Percentiles rank a stretch among this genome's conserved stretches.
phyloP scores from a whole-genome alignment of 64 coral and sea anemone genomes.

The Dendrophyllia cribrosa region DNA sequence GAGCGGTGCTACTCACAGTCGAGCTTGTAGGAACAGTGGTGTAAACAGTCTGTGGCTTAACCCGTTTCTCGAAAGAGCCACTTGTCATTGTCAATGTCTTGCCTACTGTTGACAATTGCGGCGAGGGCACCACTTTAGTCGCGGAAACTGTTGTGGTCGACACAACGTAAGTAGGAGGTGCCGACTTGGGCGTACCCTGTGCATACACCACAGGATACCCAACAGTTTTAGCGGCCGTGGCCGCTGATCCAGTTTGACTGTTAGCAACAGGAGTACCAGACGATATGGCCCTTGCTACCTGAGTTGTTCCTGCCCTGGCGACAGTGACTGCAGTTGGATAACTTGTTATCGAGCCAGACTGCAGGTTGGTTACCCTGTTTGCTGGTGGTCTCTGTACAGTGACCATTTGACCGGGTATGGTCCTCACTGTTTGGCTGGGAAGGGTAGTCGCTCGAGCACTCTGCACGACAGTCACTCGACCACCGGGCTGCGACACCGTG shows the following conservation, averaged over 20 bases:
- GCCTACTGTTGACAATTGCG: neutral
- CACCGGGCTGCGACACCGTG: constrained; percentile 16
- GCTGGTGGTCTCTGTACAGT: neutral
- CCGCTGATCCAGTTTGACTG: neutral
- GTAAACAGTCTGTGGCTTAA: neutral
- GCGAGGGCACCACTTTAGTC: neutral
- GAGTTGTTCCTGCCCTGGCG: neutral
- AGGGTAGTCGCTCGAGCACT: neutral
- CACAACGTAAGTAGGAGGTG: neutral
- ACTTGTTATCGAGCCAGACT: neutral
- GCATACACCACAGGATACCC: neutral
- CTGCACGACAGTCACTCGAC: constrained; percentile 30
- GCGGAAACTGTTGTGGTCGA: neutral
- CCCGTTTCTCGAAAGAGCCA: neutral
- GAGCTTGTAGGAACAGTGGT: neutral
- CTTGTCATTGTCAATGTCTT: neutral
- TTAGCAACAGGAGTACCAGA: neutral
- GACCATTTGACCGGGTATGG: constrained; percentile 1
- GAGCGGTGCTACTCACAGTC: neutral
- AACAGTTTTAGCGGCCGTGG: neutral
- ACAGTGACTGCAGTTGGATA: constrained; percentile 27
- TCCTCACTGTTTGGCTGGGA: constrained; percentile 12
- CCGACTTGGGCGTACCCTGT: neutral
- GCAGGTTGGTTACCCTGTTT: constrained; percentile 2
- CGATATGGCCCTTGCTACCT: neutral